Percentiles rank a stretch among this genome's conserved stretches.
Conservation (phyloP, 2,113 vertebrate species). For the Eidolon helvum region DNA sequence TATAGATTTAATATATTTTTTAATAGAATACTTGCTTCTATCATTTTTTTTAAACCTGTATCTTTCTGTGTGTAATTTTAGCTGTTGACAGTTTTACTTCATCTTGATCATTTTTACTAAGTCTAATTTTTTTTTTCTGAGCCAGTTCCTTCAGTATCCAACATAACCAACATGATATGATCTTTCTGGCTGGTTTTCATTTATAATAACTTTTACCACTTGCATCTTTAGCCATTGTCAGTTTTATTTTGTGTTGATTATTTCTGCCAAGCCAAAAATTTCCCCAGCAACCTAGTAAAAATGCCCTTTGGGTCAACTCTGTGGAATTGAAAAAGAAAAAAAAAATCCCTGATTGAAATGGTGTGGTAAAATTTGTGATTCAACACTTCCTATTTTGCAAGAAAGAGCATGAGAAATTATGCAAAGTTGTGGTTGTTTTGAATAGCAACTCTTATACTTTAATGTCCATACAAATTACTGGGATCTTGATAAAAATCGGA, state of each 20-base stretch:
- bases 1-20: neutral
- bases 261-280: constrained; percentile 38
- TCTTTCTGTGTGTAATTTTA: constrained; percentile 44
- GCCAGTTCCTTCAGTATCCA: neutral
- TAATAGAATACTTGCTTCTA: neutral
- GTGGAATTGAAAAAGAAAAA: neutral
- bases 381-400: constrained; percentile 8
- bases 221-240: neutral
- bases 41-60: neutral
- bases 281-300: constrained; percentile 19
- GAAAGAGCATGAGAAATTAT: neutral
- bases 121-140: neutral
- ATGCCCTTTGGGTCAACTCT: constrained; percentile 30
- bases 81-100: constrained; percentile 69
- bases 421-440: neutral
- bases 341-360: neutral
- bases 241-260: constrained; percentile 46
- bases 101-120: constrained; percentile 39
- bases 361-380: constrained; percentile 2
- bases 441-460: neutral
- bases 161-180: neutral
- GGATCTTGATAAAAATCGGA: neutral
- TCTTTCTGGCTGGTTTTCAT: constrained; percentile 23
- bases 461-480: neutral
- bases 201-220: constrained; percentile 14